Evolutionary conservation across 2,113 vertebrate genomes (phyloP).

Genomic region (Leptobrachium leishanense): DNA sequence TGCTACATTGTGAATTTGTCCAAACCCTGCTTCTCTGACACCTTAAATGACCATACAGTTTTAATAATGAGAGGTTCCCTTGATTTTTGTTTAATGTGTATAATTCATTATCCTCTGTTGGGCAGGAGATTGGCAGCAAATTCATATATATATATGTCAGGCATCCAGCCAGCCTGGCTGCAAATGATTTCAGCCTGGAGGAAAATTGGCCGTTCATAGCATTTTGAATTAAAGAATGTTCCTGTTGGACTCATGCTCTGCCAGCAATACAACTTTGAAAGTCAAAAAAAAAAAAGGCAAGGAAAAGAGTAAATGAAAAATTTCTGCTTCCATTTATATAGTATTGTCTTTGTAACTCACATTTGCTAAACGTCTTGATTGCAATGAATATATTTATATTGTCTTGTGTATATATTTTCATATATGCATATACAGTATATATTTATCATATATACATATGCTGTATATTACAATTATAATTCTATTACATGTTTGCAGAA

Average conservation of each 20-base stretch:
- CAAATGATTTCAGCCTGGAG: constrained; percentile 12
- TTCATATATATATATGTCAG: background rate
- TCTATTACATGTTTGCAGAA: too few species aligned
- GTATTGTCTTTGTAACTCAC: constrained; percentile 17
- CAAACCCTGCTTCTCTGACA: too few species aligned
- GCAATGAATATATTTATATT: too few species aligned
- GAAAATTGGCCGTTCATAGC: constrained; percentile 19
- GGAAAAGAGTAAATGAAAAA: background rate
- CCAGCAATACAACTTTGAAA: constrained; percentile 26
- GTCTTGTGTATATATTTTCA: too few species aligned
- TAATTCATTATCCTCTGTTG: constrained; percentile 18
- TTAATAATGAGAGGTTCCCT: background rate
- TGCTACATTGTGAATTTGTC: too few species aligned
- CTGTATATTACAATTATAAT: too few species aligned
- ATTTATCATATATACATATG: too few species aligned
- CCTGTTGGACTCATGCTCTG: constrained; percentile 30
- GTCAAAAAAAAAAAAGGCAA: background rate
- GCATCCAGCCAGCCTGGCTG: background rate
- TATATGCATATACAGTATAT: too few species aligned
- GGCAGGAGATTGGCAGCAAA: constrained; percentile 22
- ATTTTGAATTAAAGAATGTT: constrained; percentile 25
- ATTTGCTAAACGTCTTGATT: background rate
- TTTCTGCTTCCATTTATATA: constrained; percentile 9
- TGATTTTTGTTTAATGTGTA: background rate
- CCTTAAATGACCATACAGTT: too few species aligned